phyloP scores from a whole-genome alignment of 2,888 invertebrate species.

The Temnothorax unifasciatus region DNA sequence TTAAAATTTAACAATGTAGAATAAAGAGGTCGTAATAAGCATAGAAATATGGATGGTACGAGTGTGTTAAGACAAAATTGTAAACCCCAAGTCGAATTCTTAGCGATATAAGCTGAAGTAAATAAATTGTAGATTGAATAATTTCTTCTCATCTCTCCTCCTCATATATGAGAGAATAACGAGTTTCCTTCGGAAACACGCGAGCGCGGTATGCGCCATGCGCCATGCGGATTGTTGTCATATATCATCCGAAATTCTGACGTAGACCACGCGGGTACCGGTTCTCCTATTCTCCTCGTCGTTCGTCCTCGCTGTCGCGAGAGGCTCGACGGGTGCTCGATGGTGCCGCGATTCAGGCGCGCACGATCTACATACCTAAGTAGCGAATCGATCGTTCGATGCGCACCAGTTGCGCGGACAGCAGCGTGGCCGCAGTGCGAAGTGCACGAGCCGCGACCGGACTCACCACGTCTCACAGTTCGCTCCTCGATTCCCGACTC shows the following conservation, averaged over 20 bases:
- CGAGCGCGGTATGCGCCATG: not conserved
- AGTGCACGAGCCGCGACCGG: not conserved
- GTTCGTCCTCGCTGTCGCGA: not conserved
- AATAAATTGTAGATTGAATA: too few relatives aligned
- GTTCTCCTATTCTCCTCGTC: too few relatives aligned
- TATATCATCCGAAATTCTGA: not conserved
- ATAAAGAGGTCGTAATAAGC: too few relatives aligned
- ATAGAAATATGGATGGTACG: too few relatives aligned
- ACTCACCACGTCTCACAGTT: not conserved
- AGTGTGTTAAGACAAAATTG: too few relatives aligned
- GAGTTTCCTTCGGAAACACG: not conserved
- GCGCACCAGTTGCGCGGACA: conserved; percentile 63
- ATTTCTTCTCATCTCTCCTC: not conserved
- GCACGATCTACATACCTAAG: conserved; percentile 64
- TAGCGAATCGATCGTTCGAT: conserved; percentile 59
- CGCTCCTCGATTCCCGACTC: not conserved
- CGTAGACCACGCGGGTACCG: not conserved
- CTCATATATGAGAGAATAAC: not conserved
- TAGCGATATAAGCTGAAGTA: too few relatives aligned
- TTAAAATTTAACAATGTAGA: too few relatives aligned
- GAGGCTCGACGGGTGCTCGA: not conserved
- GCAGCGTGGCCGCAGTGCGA: not conserved
- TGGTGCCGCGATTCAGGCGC: not conserved
- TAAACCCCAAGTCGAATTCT: too few relatives aligned
- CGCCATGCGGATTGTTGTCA: not conserved